These are phyloP conservation scores for Heteronetta atricapilla DNA, from an alignment of 2,113 vertebrate species.

Conservation along the genomic window DNA sequence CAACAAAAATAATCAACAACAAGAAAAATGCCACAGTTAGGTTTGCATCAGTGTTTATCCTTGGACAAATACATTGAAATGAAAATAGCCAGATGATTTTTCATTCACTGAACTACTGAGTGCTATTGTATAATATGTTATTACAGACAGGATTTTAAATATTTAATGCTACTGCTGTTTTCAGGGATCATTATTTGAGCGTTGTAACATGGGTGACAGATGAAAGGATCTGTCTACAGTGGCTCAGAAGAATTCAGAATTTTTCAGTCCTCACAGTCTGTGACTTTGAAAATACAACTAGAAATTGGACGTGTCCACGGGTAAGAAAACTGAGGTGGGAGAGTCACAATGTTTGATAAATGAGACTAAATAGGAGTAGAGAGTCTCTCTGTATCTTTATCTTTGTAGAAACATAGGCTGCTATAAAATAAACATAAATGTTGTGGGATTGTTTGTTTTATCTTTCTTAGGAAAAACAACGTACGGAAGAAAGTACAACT, in stretches of 20 bases:
- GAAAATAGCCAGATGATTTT: conserved; percentile 5
- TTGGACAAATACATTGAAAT: conserved; percentile 20
- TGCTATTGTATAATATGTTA: neutral
- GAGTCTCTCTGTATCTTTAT: neutral
- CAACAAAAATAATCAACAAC: neutral
- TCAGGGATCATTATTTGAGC: conserved; percentile 82
- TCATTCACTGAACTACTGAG: conserved; percentile 20
- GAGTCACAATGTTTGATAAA: neutral
- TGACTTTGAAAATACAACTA: conserved; percentile 38
- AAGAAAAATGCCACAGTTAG: neutral
- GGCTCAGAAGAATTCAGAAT: conserved; percentile 84
- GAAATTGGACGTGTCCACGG: conserved; percentile 65
- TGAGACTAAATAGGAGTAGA: neutral
- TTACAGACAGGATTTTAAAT: conserved; percentile 2
- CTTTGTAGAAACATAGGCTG: neutral
- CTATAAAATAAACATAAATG: neutral
- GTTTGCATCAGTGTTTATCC: conserved; percentile 24
- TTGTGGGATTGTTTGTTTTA: conserved; percentile 36
- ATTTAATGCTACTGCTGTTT: conserved; percentile 25
- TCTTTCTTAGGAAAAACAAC: conserved; percentile 53
- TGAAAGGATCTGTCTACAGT: conserved; percentile 78
- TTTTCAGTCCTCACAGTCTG: conserved; percentile 77
- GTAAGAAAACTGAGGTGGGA: conserved; percentile 54
- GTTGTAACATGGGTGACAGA: conserved; percentile 78
- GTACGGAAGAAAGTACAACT: conserved; percentile 81